Percentiles rank a stretch among this genome's conserved stretches.
These are phyloP conservation scores for Ovibos moschatus DNA, from an alignment of 2,113 vertebrate genomes.

Conservation along the genomic window DNA sequence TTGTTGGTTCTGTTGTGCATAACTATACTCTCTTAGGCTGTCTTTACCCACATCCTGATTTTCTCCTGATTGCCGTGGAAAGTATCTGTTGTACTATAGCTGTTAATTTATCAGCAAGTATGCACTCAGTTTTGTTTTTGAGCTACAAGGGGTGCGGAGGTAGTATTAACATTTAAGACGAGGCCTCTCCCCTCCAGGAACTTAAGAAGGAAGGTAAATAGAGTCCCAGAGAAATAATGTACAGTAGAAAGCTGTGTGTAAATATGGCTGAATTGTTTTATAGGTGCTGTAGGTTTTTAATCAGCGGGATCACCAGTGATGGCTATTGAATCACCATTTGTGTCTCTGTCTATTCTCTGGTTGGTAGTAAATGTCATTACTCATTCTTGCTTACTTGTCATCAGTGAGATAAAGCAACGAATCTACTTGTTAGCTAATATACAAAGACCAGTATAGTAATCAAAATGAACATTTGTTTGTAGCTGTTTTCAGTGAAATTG, in stretches of 20 bases:
- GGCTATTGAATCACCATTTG: not conserved
- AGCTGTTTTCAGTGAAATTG: not conserved
- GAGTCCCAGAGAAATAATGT: not conserved
- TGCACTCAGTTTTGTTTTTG: not conserved
- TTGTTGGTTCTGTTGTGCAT: not conserved
- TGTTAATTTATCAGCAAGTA: not conserved
- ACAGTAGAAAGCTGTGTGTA: not conserved
- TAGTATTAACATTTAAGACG: not conserved
- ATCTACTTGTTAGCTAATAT: not conserved
- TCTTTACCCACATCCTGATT: not conserved
- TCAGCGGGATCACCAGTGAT: not conserved
- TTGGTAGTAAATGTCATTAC: not conserved
- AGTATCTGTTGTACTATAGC: not conserved
- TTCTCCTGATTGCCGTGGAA: not conserved
- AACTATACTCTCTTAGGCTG: not conserved
- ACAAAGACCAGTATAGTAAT: not conserved
- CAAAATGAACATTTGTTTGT: not conserved
- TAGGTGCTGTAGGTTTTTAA: not conserved
- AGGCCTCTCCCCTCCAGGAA: not conserved
- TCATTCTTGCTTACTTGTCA: not conserved
- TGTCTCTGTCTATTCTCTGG: not conserved
- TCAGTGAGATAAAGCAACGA: not conserved
- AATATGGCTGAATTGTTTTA: not conserved
- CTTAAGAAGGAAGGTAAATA: not conserved
- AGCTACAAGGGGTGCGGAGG: not conserved